These are phyloP conservation scores for Drosophila dunni DNA, from an alignment of 1,140 invertebrate species.

Conservation along the genomic window DNA sequence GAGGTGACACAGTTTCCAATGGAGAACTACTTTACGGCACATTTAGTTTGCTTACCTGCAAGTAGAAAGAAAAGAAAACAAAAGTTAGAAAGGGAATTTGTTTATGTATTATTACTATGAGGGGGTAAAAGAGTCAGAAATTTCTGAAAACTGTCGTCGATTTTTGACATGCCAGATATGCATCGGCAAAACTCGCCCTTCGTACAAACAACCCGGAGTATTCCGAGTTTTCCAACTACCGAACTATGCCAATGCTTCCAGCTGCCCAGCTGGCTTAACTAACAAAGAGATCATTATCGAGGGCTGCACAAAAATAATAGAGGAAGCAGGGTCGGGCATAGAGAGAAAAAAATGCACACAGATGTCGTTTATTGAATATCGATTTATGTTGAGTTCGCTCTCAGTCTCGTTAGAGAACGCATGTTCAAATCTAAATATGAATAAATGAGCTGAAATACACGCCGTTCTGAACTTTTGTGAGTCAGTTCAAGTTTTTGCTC, in stretches of 20 bases:
- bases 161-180: conserved; percentile 75
- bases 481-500: conserved; percentile 36
- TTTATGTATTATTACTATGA: conserved; percentile 47
- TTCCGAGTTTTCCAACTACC: conserved; percentile 10
- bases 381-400: conserved; percentile 67
- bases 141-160: conserved; percentile 6
- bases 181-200: conserved; percentile 51
- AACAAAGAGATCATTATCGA: conserved; percentile 80
- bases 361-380: conserved; percentile 84
- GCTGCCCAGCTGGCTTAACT: conserved; percentile 44
- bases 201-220: conserved; percentile 15
- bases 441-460: conserved; percentile 75
- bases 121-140: neutral
- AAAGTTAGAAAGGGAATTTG: conserved; percentile 22
- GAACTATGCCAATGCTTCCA: neutral
- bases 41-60: conserved; percentile 65
- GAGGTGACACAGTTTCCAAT: conserved; percentile 68
- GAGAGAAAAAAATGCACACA: conserved; percentile 74
- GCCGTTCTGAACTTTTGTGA: conserved; percentile 33
- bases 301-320: conserved; percentile 23
- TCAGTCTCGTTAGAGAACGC: conserved; percentile 71
- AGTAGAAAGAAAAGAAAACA: conserved; percentile 41
- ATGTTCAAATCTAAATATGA: conserved; percentile 83
- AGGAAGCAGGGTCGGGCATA: neutral
- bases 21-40: neutral